phyloP scores from a whole-genome alignment of 1,140 invertebrate species.

The Halesus radiatus region DNA sequence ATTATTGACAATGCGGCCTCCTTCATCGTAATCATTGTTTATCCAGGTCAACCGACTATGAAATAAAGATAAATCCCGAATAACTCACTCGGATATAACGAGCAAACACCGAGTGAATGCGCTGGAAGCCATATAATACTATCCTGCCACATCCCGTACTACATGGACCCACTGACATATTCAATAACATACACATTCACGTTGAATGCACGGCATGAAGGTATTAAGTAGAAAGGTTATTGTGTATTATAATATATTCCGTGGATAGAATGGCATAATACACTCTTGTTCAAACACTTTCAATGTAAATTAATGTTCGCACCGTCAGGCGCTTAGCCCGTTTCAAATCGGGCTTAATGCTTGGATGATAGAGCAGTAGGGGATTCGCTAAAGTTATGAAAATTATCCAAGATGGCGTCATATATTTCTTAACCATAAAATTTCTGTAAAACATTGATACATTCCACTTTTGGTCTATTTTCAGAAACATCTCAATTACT shows the following conservation, averaged over 20 bases:
- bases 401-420: too few species aligned
- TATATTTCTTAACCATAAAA: too few species aligned
- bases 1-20: too few species aligned
- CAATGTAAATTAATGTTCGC: conserved; percentile 55
- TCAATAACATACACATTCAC: too few species aligned
- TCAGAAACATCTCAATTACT: too few species aligned
- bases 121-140: background rate
- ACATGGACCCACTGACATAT: too few species aligned
- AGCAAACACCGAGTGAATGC: conserved; percentile 41
- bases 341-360: conserved; percentile 48
- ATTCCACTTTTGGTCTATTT: too few species aligned
- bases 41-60: background rate
- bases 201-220: background rate
- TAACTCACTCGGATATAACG: conserved; percentile 50
- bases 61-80: background rate
- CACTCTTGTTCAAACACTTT: conserved; percentile 56
- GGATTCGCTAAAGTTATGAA: too few species aligned
- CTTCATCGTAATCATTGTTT: background rate
- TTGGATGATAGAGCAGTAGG: too few species aligned
- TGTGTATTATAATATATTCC: conserved; percentile 31
- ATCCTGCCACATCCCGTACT: too few species aligned
- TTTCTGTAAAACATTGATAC: too few species aligned
- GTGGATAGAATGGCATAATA: conserved; percentile 52
- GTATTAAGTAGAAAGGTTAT: background rate
- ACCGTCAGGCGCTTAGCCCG: conserved; percentile 50